Evolutionary conservation across 2,113 vertebrate genomes (phyloP), one percentile per base, ranked within the genome.

Genomic region (Stigmatopora argus): DNA sequence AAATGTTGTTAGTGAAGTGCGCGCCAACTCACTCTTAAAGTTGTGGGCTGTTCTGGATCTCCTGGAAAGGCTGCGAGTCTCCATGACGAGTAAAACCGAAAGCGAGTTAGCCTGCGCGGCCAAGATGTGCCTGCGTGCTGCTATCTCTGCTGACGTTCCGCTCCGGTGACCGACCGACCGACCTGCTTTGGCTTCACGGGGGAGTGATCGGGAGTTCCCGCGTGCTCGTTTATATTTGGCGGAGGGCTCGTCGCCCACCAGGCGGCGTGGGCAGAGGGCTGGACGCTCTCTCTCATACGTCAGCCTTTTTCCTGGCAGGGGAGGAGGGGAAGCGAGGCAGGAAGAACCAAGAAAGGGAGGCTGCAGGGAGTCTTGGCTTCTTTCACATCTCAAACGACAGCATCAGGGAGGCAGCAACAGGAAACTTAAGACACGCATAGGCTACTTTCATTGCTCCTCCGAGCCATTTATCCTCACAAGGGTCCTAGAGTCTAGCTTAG

Each of bases 31-130:
- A 92, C 91, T 85, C 56, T 91, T 92, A 15, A 91, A 85, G 78
- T 76, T 89, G 77, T 66, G 84, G 63, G 77, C 70, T 46, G 41
- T 45, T 61, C 18, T 46, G 68, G 75, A 67, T 67, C 74, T 55
- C 73, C 79, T 87, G 69, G 56, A 12, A 64, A 76, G 63, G 46
- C 79, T 49, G 59, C 86, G 88, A 62, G 78, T 81, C 79, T 77
- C 84, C 90, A 92, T 92, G 81, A 85, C 86, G 86, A 90, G 86
- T 88, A 89, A 90, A 89, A 85, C 89, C 86, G 85, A 89, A 87
- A 89, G 91, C 90, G 90, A 92, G 91, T 92, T 92, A 92, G 90
- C 89, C 79, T 90, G 86, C 84, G 82, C 78, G 76, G 83, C 75
- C 83, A 68, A 60, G 63, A 77, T 26, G 34, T 83, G 85, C 89